These are phyloP conservation scores for Psammodynastes pulverulentus DNA, from an alignment of 2,113 vertebrate genomes.

Conservation along the genomic window DNA sequence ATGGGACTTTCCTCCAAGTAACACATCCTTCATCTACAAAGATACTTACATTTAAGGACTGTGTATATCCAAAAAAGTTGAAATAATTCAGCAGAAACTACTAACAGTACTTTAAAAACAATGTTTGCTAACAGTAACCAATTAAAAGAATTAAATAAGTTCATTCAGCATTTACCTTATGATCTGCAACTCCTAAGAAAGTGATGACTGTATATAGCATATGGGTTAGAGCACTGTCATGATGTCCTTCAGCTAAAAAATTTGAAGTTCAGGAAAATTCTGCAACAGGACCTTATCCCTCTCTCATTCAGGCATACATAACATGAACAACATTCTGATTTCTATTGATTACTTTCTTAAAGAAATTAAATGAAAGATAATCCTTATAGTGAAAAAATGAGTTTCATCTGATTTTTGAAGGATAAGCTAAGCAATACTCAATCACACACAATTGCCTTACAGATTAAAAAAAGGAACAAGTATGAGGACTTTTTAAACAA, in stretches of 20 bases:
- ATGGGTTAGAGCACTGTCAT: conserved; percentile 95
- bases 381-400: neutral
- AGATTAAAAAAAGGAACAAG: neutral
- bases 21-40: neutral
- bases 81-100: neutral
- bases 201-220: conserved; percentile 89
- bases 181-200: conserved; percentile 93
- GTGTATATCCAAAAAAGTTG: neutral
- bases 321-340: neutral
- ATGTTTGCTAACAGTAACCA: neutral
- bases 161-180: conserved; percentile 80
- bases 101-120: neutral
- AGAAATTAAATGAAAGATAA: neutral
- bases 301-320: neutral
- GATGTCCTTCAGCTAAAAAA: conserved; percentile 90
- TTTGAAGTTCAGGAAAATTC: conserved; percentile 70
- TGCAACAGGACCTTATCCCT: neutral
- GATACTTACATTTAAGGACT: neutral
- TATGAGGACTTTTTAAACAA: neutral
- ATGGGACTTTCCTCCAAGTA: neutral
- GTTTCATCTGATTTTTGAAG: neutral
- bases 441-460: neutral
- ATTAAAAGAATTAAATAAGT: neutral
- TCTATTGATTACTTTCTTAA: neutral
- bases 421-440: neutral